These are phyloP conservation scores for Enteromius argenteus DNA, from an alignment of 2,797 vertebrate species.

Conservation along the genomic window DNA sequence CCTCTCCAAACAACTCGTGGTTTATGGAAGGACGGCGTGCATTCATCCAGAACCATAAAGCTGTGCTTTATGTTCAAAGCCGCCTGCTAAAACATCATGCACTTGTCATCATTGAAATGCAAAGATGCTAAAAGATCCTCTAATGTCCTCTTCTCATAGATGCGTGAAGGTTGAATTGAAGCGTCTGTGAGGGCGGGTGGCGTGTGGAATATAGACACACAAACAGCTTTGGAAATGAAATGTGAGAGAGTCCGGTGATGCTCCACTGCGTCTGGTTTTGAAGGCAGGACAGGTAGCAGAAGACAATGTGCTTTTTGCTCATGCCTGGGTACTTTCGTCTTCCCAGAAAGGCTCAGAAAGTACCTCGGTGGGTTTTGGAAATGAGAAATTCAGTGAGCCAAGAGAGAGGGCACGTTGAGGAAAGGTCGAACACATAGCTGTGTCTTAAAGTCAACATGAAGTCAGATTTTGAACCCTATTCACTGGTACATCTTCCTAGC, in stretches of 20 bases:
- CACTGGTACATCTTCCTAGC: neutral
- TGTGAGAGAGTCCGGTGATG: neutral
- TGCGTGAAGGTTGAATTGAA: constrained; percentile 7
- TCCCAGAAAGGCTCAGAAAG: constrained; percentile 53
- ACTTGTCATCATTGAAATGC: constrained; percentile 15
- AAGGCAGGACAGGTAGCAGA: constrained; percentile 37
- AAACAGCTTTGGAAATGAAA: constrained; percentile 30
- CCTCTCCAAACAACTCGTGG: constrained; percentile 6
- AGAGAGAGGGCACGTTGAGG: constrained; percentile 37
- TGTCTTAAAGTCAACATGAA: constrained; percentile 33
- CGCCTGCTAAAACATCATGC: neutral
- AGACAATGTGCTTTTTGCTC: constrained; percentile 57
- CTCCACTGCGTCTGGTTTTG: neutral
- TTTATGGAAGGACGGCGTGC: neutral
- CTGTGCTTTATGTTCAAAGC: constrained; percentile 4
- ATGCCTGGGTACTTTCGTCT: constrained; percentile 46
- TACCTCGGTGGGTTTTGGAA: constrained; percentile 43
- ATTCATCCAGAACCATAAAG: constrained; percentile 11
- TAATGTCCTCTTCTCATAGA: constrained; percentile 10
- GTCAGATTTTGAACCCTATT: constrained; percentile 2
- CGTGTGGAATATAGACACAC: constrained; percentile 3
- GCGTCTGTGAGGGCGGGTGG: neutral
- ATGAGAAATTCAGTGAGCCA: constrained; percentile 63
- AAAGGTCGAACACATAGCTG: constrained; percentile 10
- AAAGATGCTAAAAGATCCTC: constrained; percentile 28